These are phyloP conservation scores for Bellardia bayeri DNA, from an alignment of 2,888 invertebrate genomes.

Conservation along the genomic window DNA sequence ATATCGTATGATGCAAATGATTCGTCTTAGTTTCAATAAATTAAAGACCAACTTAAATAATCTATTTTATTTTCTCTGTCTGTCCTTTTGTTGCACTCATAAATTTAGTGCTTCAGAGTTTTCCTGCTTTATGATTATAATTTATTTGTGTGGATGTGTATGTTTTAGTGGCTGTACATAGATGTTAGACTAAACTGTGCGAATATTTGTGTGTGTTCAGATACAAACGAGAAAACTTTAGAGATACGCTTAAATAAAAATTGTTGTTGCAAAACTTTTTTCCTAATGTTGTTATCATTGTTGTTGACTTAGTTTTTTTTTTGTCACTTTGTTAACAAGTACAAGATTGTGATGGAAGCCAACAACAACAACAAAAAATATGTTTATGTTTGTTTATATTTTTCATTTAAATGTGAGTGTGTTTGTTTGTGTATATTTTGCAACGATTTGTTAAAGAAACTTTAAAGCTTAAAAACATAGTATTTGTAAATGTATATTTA, in stretches of 20 bases:
- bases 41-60: too few relatives aligned
- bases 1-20: too few relatives aligned
- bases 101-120: slow-evolving; percentile 54
- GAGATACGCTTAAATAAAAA: slow-evolving; percentile 54
- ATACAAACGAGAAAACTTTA: slow-evolving; percentile 65
- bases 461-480: slow-evolving; percentile 33
- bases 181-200: slow-evolving; percentile 48
- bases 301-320: slow-evolving; percentile 40
- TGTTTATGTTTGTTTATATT: background rate
- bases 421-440: background rate
- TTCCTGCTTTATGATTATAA: slow-evolving; percentile 54
- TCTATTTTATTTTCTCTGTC: slow-evolving; percentile 1
- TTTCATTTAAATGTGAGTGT: background rate
- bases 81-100: slow-evolving; percentile 33
- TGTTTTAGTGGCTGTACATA: slow-evolving; percentile 10
- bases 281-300: slow-evolving; percentile 35
- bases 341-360: slow-evolving; percentile 49
- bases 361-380: slow-evolving; percentile 24
- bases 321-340: slow-evolving; percentile 68
- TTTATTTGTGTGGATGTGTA: slow-evolving; percentile 54
- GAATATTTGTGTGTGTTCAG: background rate
- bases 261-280: slow-evolving; percentile 48
- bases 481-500: slow-evolving; percentile 34
- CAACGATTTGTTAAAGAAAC: slow-evolving; percentile 21
- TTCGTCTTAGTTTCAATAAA: too few relatives aligned